Base-by-base conservation (phyloP, 35 echinoderm and acorn worm species). In the Acanthaster planci region DNA sequence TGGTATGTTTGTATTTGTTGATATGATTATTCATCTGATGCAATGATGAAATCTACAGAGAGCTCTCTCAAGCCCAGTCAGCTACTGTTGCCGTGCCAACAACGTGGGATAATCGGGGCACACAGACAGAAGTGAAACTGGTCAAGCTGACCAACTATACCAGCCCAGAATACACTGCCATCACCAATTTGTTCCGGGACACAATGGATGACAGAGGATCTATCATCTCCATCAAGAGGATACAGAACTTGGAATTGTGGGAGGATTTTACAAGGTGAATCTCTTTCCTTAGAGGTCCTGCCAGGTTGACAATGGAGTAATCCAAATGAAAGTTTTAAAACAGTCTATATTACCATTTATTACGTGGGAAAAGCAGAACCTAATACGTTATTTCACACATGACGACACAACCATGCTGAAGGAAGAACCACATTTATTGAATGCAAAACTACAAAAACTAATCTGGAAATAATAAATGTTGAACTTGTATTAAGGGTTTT, bases 221-320 rank as follows among this genome's bases (percentile, higher is more conserved):
- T 12, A 90, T 90, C 19, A 16, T 83, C 21, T 59, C 80, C 9
- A 77, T 90, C 26, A 30, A 90, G 38, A 19, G 87, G 2, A 80
- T 90, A 29, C 87, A 90, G 44, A 90, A 90, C 76, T 18, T 38
- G 8, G 79, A 82, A 38, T 27, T 83, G 30, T 90, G 87, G 87
- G 80, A 83, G 31, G 55, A 82, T 53, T 83, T 76, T 26, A 5
- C 39, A 0, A 90, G 32, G 87, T 90, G 83, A 52, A 60, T 82
- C 3, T 36, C 17, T 77, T 21, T 77, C 75, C 12, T 23, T 5
- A 30, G 42, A 6, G 12, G 42, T 12, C 12, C 42, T 6, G 42
- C 4, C 42, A 47, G 42, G 4, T 6, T 47, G 42, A 47, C 42
- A 12, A 47, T 47, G 42, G 12, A 12, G 4, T 47, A 12, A n/a